Base-by-base conservation (phyloP, 2,888 invertebrate species). In the Sericinus montela region DNA sequence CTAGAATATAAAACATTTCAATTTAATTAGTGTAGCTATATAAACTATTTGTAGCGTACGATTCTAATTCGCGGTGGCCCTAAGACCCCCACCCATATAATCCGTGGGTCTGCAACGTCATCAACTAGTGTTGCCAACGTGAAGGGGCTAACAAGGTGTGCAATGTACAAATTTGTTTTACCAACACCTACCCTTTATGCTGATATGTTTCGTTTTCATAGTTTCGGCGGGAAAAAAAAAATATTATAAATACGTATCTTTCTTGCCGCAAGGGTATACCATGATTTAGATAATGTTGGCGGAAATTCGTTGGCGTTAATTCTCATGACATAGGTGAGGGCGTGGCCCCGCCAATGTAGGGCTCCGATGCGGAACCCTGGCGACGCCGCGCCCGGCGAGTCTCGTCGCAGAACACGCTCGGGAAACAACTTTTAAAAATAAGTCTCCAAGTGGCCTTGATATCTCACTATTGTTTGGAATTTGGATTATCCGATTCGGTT, bases 361-460 rank as follows among this genome's bases (percentile, higher is more conserved):
- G 44, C 19, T 19, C 43, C 55, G 58, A 36, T 37, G 37, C 51
- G 45, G 51, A 47, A 19, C 51, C 53, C 47, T n/a, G 56, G 39
- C 52, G 39, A 51, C 53, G 50, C 52, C 60, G 59, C n/a, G 29
- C 62, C 65, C 66, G 63, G 73, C 65, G 63, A 66, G 74, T 72
- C 71, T 73, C 78, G 80, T 79, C 84, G 81, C 81, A 74, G 64
- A 67, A 74, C 73, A 72, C 72, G 77, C 70, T 75, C 71, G 71
- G 60, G 55, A 5, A 63, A 65, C 71, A 74, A 72, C 75, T 74
- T 77, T 76, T 73, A 80, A 70, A n/a, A 75, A 75, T 85, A 85
- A 86, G 86, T 86, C 85, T 85, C 80, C 78, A 85, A 84, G 87
- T 88, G 87, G 87, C 87, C 87, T 88, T 87, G 86, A 85, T 85